Evolutionary conservation across 2,797 vertebrate species (phyloP), one percentile per base, ranked within the genome.

Genomic region (Siniperca undulata): DNA sequence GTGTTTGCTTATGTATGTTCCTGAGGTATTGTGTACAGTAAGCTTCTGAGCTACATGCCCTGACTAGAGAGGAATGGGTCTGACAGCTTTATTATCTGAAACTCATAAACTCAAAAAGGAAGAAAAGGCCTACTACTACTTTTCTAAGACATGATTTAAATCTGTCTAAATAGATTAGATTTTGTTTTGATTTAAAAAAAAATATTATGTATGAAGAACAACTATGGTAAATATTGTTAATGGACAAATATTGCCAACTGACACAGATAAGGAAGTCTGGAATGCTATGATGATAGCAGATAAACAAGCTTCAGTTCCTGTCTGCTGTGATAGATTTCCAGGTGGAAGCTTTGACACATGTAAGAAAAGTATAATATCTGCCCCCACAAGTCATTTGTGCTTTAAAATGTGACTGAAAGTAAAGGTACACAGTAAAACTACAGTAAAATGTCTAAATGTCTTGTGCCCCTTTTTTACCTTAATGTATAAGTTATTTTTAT

Each of bases 61-160:
- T 48, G 66, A 91, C 84, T 83, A 52, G 75, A 81, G 56, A 78
- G 53, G 55, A 82, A 72, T 64, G 52, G 52, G 14, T 60, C 40
- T 55, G 52, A 75, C 58, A 58, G 38, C 24, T 52, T 19, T 62
- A 12, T 34, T 65, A 22, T 40, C 17, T 36, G 46, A 60, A 82
- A 66, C 10, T 36, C 9, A 22, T 22, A 20, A 78, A 53, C n/a
- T 34, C 20, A 20, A 60, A 64, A 64, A 64, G 12, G 17, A 58
- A 59, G 17, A 67, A 70, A 53, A 61, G n/a, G 7, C 17, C 9
- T 30, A 62, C 69, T 24, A 7, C n/a, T 19, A 12, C 27, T 58
- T 19, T 53, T 85, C 3, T n/a, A 27, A 66, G 22, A 30, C 7
- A 60, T 59, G n/a, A 3, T 20, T 61, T 68, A 0, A 40, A 58